Evolutionary conservation across 2,888 invertebrate species (phyloP), one percentile per base, ranked within the genome.

Genomic region (Hylaea fasciaria): DNA sequence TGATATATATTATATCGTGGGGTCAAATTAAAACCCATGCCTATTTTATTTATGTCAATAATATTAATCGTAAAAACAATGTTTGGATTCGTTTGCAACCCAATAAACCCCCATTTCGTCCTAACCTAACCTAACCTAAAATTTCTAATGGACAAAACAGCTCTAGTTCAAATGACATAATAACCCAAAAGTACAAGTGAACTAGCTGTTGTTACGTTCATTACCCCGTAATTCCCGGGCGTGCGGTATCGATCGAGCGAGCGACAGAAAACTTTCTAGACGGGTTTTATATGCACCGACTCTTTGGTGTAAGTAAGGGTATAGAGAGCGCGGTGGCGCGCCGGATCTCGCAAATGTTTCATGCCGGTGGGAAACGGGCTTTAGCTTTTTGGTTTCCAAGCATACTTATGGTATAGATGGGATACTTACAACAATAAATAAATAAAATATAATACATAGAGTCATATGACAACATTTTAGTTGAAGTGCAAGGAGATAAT

Each of bases 201-300:
- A 87, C 83, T 84, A 85, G 83, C 82, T 81, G 86, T 83, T 83
- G 85, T 83, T 82, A 80, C 78, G 80, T 84, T 86, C 85, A 85
- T 86, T 87, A 89, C 78, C 74, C 76, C 73, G 85, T 87, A 85
- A 88, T 85, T 82, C 83, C 85, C 83, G 78, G 78, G 83, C 81
- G 84, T 80, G 78, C 82, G 74, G 81, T 91, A 92, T 92, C 89
- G 91, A 91, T 90, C 91, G 79, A 75, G 75, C 80, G 83, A 88
- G 87, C 91, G 91, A 90, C 91, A 91, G 89, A 90, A 91, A 93
- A 92, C 92, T 93, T 92, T 93, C 91, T 89, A 93, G 92, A 93
- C 92, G 86, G 91, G 88, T 93, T 93, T 93, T 93, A 92, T 93
- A 91, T 92, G 92, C 91, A 91, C 86, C 88, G 83, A 85, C 87